A percentile compares a stretch with the other conserved stretches of the same genome.
phyloP scores from a whole-genome alignment of 2,113 vertebrate genomes.

The Lagopus muta region DNA sequence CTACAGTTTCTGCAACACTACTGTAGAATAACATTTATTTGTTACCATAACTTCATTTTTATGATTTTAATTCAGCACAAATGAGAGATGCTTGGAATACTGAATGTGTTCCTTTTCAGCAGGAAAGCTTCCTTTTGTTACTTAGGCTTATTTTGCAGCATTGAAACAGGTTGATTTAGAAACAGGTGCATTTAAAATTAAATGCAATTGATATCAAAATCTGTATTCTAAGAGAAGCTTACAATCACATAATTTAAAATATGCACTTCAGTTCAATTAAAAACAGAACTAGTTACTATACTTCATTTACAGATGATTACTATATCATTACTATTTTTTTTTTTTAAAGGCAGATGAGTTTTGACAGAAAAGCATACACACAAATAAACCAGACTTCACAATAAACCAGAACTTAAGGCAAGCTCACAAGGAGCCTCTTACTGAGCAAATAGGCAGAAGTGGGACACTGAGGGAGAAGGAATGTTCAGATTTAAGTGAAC shows the following conservation, averaged over 20 bases:
- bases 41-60: background rate
- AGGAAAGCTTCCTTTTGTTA: background rate
- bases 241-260: background rate
- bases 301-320: background rate
- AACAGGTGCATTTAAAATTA: background rate
- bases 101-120: background rate
- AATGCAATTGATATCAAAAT: background rate
- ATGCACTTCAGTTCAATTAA: background rate
- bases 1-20: conserved; percentile 75
- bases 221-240: background rate
- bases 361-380: background rate
- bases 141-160: background rate
- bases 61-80: background rate
- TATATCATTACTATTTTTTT: too few relatives aligned
- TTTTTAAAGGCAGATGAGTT: background rate
- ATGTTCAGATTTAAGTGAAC: background rate
- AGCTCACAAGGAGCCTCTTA: background rate
- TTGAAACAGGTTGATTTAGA: background rate
- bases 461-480: accelerated
- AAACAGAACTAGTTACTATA: background rate
- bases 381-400: background rate
- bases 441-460: background rate
- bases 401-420: background rate
- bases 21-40: conserved; percentile 69
- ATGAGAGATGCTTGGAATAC: background rate